These are phyloP conservation scores for Phalacrocorax carbo DNA, from an alignment of 2,113 vertebrate species.

Conservation along the genomic window DNA sequence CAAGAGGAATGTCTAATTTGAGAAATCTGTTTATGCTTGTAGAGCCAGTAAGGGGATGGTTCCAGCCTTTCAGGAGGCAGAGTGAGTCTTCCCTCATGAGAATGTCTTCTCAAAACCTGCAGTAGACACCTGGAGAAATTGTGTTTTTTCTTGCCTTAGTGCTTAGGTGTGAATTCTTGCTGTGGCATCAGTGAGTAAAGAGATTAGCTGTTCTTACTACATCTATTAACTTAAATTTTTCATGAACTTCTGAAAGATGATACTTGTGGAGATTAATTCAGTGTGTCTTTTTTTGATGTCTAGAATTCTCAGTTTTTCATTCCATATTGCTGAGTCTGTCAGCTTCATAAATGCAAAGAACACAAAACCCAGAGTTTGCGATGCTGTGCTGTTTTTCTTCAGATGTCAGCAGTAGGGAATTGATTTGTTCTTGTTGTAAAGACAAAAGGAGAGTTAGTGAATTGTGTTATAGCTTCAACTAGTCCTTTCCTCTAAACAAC, in stretches of 20 bases:
- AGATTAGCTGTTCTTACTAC: not conserved
- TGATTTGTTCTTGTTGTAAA: not conserved
- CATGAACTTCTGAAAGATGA: not conserved
- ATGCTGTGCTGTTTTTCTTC: not conserved
- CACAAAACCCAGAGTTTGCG: not conserved
- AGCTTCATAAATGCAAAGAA: not conserved
- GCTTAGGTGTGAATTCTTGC: not conserved
- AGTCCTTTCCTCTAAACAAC: not conserved
- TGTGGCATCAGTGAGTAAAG: not conserved
- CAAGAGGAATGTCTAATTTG: not conserved
- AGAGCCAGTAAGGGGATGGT: not conserved
- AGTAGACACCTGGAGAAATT: not conserved
- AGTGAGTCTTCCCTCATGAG: not conserved
- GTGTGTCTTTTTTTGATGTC: not conserved
- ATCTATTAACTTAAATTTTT: not conserved
- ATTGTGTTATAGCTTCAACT: not conserved
- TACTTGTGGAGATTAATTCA: not conserved
- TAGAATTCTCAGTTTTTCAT: not conserved
- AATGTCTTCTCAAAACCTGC: not conserved
- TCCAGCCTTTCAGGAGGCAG: not conserved
- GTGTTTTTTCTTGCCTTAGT: not conserved
- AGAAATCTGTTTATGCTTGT: not conserved
- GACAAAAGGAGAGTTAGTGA: not conserved
- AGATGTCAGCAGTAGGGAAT: not conserved
- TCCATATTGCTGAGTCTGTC: not conserved